Conservation (phyloP, 2,797 vertebrate species). For the Notolabrus celidotus region DNA sequence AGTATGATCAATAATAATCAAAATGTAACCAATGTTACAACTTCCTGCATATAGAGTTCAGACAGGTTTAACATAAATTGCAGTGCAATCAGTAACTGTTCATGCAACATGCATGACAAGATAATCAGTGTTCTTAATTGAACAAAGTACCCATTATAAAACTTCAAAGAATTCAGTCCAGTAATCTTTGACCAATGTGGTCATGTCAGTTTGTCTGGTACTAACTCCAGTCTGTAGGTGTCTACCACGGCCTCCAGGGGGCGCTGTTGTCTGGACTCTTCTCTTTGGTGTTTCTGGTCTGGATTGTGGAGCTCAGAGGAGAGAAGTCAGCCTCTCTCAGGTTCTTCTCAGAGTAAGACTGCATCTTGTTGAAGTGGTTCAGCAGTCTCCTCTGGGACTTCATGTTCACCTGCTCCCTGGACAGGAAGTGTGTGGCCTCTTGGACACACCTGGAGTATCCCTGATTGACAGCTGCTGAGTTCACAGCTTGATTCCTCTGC, state of each 20-base stretch:
- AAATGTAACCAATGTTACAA: not conserved
- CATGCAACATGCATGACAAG: not conserved
- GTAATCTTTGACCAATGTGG: conserved; percentile 39
- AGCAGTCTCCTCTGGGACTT: conserved; percentile 42
- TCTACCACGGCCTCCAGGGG: conserved; percentile 73
- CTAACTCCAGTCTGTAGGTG: conserved; percentile 19
- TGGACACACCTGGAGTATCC: no score
- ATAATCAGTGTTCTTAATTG: not conserved
- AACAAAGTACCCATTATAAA: not conserved
- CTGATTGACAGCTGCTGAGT: no score
- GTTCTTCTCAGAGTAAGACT: conserved; percentile 37
- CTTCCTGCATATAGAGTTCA: not conserved
- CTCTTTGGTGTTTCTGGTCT: conserved; percentile 41
- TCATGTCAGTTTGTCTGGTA: conserved; percentile 15
- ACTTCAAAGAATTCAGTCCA: conserved; percentile 2
- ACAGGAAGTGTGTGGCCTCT: no score
- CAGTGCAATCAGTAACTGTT: no score
- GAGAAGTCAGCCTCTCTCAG: conserved; percentile 39
- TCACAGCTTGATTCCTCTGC: conserved; percentile 24
- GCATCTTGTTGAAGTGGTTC: conserved; percentile 55
- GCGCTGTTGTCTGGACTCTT: conserved; percentile 32
- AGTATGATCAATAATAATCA: not conserved
- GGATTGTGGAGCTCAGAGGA: conserved; percentile 37
- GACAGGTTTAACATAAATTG: not conserved
- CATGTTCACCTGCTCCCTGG: no score